Percentiles rank a stretch among this genome's conserved stretches.
These are phyloP conservation scores for Leucophora obtusa DNA, from an alignment of 2,888 invertebrate species.

Conservation along the genomic window DNA sequence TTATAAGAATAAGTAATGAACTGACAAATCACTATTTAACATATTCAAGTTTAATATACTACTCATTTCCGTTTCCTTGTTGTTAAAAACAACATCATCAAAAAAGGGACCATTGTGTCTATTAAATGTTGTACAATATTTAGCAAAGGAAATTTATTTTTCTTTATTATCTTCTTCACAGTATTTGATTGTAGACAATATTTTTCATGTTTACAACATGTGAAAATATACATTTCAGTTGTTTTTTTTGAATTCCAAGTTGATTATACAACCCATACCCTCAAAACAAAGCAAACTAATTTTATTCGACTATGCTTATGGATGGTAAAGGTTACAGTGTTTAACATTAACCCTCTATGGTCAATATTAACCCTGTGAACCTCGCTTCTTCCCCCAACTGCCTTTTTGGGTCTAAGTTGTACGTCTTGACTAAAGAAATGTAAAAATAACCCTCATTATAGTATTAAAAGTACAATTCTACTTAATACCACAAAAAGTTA, in stretches of 20 bases:
- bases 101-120: constrained; percentile 19
- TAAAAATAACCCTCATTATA: constrained; percentile 29
- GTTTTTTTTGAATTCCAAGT: background rate
- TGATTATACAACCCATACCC: background rate
- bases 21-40: constrained; percentile 16
- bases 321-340: constrained; percentile 24
- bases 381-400: background rate
- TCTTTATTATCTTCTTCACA: constrained; percentile 24
- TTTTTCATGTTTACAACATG: constrained; percentile 7
- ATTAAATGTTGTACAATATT: constrained; percentile 41
- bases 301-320: background rate
- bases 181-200: constrained; percentile 9
- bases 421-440: background rate
- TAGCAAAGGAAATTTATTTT: constrained; percentile 55
- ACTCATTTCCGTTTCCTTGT: constrained; percentile 42
- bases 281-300: background rate
- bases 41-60: constrained; percentile 20
- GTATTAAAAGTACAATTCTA: constrained; percentile 10
- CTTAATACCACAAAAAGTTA: constrained; percentile 8
- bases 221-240: constrained; percentile 4
- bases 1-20: background rate
- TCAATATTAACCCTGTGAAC: constrained; percentile 9
- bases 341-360: constrained; percentile 25
- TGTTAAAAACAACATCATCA: constrained; percentile 19
- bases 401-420: background rate